Conservation (phyloP, 35 echinoderm and acorn worm genomes). For the Apostichopus californicus region DNA sequence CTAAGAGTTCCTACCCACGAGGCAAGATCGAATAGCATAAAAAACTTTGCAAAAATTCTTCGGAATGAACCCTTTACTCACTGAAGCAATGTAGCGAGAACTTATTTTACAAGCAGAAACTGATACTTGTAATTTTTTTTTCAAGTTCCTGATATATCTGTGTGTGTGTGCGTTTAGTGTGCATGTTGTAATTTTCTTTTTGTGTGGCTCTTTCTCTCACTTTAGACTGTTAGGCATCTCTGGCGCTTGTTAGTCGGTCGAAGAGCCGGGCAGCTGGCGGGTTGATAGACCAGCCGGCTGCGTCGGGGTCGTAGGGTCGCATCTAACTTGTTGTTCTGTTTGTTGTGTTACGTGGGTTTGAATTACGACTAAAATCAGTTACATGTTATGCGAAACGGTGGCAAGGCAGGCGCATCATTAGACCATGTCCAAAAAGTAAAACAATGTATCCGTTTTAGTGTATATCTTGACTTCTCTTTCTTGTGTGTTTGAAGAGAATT, state of each 20-base stretch:
- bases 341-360: constrained; percentile 55
- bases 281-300: constrained; percentile 58
- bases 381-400: constrained; percentile 48
- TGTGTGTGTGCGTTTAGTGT: not conserved
- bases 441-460: constrained; percentile 25
- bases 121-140: constrained; percentile 29
- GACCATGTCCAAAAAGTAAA: constrained; percentile 38
- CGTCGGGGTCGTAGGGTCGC: constrained; percentile 33
- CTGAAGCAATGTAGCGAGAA: constrained; percentile 40
- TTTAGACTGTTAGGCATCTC: constrained; percentile 54
- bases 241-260: constrained; percentile 51
- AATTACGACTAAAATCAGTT: constrained; percentile 45
- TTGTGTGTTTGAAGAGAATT: not conserved
- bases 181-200: not conserved
- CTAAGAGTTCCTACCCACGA: constrained; percentile 44
- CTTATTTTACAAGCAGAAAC: constrained; percentile 27
- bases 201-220: not conserved
- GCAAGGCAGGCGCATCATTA: not conserved
- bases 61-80: constrained; percentile 33
- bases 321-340: constrained; percentile 53
- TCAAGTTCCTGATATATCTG: not conserved
- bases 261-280: constrained; percentile 40
- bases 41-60: constrained; percentile 39
- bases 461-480: not conserved
- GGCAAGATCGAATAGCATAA: constrained; percentile 39